phyloP scores from a whole-genome alignment of 2,888 invertebrate species.

The Eutolmus rufibarbis region DNA sequence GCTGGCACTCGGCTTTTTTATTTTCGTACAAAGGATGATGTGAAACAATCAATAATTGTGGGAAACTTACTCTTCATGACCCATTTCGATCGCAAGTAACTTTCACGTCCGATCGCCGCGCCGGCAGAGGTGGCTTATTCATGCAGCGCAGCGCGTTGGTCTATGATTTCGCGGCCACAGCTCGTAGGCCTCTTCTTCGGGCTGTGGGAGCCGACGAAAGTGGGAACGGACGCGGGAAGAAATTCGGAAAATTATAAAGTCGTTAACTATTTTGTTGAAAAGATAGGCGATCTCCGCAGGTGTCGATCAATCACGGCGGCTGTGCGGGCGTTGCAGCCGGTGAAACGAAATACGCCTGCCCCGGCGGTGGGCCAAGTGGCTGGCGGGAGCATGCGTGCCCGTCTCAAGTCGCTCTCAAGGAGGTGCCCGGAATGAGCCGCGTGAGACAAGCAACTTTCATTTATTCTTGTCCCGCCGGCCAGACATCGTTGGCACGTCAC shows the following conservation, averaged over 20 bases:
- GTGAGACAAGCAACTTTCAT: background rate
- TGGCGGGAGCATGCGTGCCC: background rate
- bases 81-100: background rate
- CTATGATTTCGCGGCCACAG: background rate
- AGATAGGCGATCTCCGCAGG: slow-evolving; percentile 6
- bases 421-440: background rate
- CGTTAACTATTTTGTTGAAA: slow-evolving; percentile 14
- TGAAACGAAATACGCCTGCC: background rate
- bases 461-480: background rate
- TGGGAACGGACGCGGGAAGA: background rate
- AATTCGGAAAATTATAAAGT: slow-evolving; percentile 21
- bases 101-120: background rate
- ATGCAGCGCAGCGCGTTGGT: background rate
- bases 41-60: slow-evolving; percentile 2
- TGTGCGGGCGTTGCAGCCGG: background rate
- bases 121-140: background rate
- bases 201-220: background rate
- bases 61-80: slow-evolving; percentile 16
- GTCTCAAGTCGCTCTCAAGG: background rate
- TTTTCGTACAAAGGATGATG: background rate
- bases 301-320: background rate
- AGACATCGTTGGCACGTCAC: background rate
- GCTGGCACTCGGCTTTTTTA: background rate
- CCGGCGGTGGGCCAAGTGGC: background rate
- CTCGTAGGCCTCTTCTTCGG: background rate